phyloP scores from a whole-genome alignment of 2,888 invertebrate genomes.

The Hyles lineata region DNA sequence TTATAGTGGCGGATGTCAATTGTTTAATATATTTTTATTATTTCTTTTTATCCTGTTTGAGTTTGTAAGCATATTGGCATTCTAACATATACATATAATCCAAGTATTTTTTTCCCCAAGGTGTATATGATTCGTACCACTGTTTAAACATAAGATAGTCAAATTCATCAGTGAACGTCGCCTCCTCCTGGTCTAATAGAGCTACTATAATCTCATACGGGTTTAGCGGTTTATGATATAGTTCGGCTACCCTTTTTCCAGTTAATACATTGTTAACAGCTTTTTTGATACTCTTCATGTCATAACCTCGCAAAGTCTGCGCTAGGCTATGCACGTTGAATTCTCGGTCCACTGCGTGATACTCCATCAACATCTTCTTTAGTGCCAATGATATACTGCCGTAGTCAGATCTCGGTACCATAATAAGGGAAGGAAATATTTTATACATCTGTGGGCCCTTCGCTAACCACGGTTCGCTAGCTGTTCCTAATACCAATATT shows the following conservation, averaged over 20 bases:
- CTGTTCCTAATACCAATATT: slow-evolving; percentile 88
- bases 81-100: slow-evolving; percentile 67
- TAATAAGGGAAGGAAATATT: slow-evolving; percentile 84
- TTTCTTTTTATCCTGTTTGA: slow-evolving; percentile 71
- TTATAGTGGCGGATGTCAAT: too few species aligned
- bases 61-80: slow-evolving; percentile 62
- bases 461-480: slow-evolving; percentile 88
- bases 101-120: slow-evolving; percentile 61
- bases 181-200: slow-evolving; percentile 62
- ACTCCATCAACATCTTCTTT: slow-evolving; percentile 83
- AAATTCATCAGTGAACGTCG: slow-evolving; percentile 66
- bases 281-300: slow-evolving; percentile 77
- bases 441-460: slow-evolving; percentile 76
- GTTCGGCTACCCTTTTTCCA: slow-evolving; percentile 78
- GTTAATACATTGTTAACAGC: slow-evolving; percentile 73
- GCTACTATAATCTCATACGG: slow-evolving; percentile 80
- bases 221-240: slow-evolving; percentile 80
- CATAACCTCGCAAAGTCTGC: slow-evolving; percentile 81
- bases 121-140: slow-evolving; percentile 77
- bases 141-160: slow-evolving; percentile 76
- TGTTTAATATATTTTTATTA: not conserved
- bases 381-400: slow-evolving; percentile 84
- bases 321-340: slow-evolving; percentile 85
- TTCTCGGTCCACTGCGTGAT: slow-evolving; percentile 84
- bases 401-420: slow-evolving; percentile 85